Percentiles rank a stretch among this genome's conserved stretches.
Evolutionary conservation across 2,888 invertebrate species (phyloP).

Genomic region (Andrena bucephala): DNA sequence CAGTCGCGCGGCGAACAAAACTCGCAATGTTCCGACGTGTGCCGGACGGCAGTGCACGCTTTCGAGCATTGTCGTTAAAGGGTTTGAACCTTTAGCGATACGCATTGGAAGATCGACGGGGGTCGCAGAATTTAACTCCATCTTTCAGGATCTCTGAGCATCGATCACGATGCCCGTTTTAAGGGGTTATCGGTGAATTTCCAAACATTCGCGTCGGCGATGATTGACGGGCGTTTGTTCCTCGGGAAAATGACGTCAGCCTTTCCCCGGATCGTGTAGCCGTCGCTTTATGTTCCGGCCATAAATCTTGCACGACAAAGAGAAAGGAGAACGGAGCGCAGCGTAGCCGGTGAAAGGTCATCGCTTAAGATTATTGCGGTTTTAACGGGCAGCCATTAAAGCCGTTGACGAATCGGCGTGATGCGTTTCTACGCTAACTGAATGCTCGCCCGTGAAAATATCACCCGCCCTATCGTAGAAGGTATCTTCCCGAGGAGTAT

Average conservation of each 20-base stretch:
- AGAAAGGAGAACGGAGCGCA: slow-evolving; percentile 33
- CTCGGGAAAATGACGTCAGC: slow-evolving; percentile 36
- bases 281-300: slow-evolving; percentile 55
- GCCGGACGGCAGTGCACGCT: no score
- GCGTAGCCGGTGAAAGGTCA: slow-evolving; percentile 30
- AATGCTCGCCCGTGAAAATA: not conserved
- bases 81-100: not conserved
- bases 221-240: slow-evolving; percentile 35
- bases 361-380: slow-evolving; percentile 65
- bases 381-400: slow-evolving; percentile 60
- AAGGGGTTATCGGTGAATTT: slow-evolving; percentile 32
- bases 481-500: not conserved
- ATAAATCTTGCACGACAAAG: slow-evolving; percentile 55
- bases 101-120: not conserved
- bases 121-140: not conserved
- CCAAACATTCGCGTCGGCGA: not conserved
- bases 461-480: not conserved
- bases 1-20: no score
- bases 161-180: not conserved
- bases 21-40: no score
- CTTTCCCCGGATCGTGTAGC: slow-evolving; percentile 30
- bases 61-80: no score
- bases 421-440: slow-evolving; percentile 4
- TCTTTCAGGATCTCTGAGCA: not conserved
- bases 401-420: slow-evolving; percentile 32